Evolutionary conservation across 2,113 vertebrate species (phyloP).

Genomic region (Osmerus mordax): DNA sequence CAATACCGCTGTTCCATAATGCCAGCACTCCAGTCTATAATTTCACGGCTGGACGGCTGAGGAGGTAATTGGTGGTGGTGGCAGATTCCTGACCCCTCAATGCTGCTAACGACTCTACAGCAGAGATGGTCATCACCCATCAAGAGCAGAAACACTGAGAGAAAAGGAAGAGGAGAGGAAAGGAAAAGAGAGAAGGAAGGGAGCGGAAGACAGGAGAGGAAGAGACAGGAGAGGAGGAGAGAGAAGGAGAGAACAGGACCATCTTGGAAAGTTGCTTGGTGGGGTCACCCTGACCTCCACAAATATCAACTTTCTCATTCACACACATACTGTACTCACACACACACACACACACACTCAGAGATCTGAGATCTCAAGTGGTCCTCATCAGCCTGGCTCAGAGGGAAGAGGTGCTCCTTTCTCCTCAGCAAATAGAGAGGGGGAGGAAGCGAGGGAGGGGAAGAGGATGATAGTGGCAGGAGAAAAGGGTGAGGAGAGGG

Average conservation of each 20-base stretch:
- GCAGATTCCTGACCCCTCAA: conserved; percentile 43
- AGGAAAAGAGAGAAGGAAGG: neutral
- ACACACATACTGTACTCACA: no score
- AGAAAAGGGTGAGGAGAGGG: neutral
- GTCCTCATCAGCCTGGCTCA: no score
- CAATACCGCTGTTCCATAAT: conserved; percentile 13
- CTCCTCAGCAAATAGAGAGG: neutral
- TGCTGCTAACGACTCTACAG: neutral
- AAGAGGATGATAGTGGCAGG: neutral
- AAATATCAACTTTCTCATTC: no score
- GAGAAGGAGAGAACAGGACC: neutral
- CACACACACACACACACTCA: no score
- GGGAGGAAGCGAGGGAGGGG: neutral
- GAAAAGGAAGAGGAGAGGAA: neutral
- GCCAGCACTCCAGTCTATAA: conserved; percentile 54
- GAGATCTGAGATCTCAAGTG: no score
- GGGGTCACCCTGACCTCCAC: no score
- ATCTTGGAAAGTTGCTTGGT: neutral
- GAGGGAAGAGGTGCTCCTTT: neutral
- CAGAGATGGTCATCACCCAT: neutral
- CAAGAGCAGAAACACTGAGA: neutral
- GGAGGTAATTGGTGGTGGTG: conserved; percentile 52
- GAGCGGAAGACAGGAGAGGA: neutral
- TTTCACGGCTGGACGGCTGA: conserved; percentile 48
- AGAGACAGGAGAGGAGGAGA: neutral